phyloP scores from a whole-genome alignment of 2,113 vertebrate species.

The Upupa epops region DNA sequence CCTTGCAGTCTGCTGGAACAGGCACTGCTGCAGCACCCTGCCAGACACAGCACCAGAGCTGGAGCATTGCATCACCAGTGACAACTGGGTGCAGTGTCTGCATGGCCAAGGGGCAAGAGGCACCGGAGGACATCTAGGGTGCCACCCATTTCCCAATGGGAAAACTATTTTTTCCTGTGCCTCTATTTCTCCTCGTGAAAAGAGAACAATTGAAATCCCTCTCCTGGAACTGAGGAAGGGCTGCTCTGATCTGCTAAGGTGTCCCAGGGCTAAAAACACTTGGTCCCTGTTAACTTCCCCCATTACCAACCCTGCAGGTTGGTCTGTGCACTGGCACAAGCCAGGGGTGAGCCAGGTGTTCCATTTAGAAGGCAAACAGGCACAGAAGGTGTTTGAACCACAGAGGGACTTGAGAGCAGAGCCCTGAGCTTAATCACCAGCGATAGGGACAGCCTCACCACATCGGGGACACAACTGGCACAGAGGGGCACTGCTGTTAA shows the following conservation, averaged over 20 bases:
- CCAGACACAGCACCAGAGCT: not conserved
- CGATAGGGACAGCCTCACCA: not conserved
- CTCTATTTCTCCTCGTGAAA: not conserved
- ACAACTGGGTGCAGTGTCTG: not conserved
- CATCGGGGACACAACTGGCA: not conserved
- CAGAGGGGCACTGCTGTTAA: accelerated
- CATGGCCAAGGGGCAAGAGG: not conserved
- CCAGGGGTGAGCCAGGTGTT: not conserved
- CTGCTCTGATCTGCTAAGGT: not conserved
- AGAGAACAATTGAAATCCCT: not conserved
- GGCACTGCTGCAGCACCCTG: not conserved
- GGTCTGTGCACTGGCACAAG: not conserved
- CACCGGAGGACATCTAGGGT: not conserved
- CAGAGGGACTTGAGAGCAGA: not conserved
- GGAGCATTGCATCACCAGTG: not conserved
- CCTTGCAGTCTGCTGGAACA: not conserved
- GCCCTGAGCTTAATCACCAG: not conserved
- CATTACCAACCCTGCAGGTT: not conserved
- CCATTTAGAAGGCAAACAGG: not conserved
- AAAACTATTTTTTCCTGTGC: not conserved
- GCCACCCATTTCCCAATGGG: not conserved
- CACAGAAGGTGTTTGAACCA: not conserved
- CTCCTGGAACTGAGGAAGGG: not conserved
- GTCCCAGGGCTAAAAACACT: not conserved
- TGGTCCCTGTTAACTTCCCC: not conserved